Conservation (phyloP, 2,888 invertebrate species). For the Pseudococcus viburni region DNA sequence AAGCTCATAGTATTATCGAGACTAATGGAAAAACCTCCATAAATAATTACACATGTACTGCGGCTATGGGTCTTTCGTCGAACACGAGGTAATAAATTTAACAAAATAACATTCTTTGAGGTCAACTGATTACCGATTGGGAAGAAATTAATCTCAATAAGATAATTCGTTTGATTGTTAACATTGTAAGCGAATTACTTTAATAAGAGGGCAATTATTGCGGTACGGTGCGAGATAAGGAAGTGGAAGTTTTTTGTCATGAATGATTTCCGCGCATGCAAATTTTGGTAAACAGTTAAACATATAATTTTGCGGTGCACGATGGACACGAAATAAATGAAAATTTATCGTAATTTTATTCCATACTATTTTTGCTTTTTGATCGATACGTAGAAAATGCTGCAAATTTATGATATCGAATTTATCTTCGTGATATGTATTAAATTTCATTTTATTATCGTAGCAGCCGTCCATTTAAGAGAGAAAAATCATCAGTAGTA, state of each 20-base stretch:
- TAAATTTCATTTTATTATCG: no score
- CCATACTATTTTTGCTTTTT: not conserved
- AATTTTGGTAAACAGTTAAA: not conserved
- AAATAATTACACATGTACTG: not conserved
- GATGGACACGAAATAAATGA: not conserved
- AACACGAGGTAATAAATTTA: not conserved
- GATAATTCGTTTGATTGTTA: not conserved
- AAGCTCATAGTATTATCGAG: not conserved
- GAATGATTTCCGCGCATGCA: not conserved
- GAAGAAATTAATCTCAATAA: not conserved
- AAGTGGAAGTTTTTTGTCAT: not conserved
- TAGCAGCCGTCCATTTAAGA: no score
- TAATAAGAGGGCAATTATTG: not conserved
- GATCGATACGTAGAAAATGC: not conserved
- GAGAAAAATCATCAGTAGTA: no score
- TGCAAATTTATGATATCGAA: not conserved
- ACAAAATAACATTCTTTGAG: not conserved
- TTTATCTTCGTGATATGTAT: not conserved
- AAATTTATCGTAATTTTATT: not conserved
- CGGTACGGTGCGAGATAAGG: not conserved
- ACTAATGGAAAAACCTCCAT: not conserved
- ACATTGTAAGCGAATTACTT: not conserved
- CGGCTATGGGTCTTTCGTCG: not conserved
- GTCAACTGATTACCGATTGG: not conserved
- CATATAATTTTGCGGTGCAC: not conserved